Conservation (phyloP, 1,140 invertebrate genomes). For the Zaprionus inermis region DNA sequence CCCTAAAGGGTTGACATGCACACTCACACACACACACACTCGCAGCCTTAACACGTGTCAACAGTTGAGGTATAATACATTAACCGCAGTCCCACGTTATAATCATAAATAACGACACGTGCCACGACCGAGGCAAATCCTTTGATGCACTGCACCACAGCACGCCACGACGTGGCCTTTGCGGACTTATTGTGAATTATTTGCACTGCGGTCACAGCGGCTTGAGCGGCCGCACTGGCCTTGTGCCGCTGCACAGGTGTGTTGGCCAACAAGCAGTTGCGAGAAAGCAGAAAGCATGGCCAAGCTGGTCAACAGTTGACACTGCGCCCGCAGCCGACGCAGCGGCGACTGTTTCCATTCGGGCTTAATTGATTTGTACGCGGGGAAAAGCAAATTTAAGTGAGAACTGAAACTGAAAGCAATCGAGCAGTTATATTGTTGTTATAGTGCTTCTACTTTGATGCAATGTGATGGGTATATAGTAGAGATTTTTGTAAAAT, state of each 20-base stretch:
- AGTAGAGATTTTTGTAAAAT: too few species aligned
- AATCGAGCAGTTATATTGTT: too few species aligned
- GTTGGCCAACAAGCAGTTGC: constrained; percentile 23
- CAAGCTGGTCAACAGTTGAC: constrained; percentile 51
- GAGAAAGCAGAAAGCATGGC: not conserved
- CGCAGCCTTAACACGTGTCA: constrained; percentile 34
- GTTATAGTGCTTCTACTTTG: too few species aligned
- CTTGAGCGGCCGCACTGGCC: constrained; percentile 14
- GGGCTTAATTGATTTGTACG: constrained; percentile 63
- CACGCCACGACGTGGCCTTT: not conserved
- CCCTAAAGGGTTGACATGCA: constrained; percentile 62
- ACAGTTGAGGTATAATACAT: constrained; percentile 44
- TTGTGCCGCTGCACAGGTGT: not conserved
- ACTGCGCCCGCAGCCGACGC: constrained; percentile 54
- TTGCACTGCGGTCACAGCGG: constrained; percentile 59
- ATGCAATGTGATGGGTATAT: too few species aligned
- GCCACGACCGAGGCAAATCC: constrained; percentile 33
- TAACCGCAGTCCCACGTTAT: constrained; percentile 37
- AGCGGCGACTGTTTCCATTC: not conserved
- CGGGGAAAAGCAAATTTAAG: constrained; percentile 28
- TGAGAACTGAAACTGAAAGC: not conserved
- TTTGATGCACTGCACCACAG: constrained; percentile 60
- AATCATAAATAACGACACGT: constrained; percentile 71
- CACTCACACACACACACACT: not conserved
- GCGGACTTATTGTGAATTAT: constrained; percentile 73